Conservation (phyloP, 92 coral and sea anemone genomes). For the Meandrina meandrites region DNA sequence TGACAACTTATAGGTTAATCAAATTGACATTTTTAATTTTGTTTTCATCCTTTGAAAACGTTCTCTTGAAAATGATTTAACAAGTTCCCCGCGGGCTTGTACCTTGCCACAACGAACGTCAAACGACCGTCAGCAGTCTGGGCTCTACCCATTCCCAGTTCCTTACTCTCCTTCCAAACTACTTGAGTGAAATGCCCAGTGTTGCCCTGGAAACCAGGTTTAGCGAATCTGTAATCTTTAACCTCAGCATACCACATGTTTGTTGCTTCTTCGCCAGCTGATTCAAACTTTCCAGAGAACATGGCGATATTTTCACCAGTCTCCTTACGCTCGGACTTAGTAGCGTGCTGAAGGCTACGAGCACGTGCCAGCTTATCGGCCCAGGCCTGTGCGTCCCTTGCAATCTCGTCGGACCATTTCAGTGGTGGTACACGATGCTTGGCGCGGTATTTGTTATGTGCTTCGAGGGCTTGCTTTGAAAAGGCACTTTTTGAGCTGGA, state of each 20-base stretch:
- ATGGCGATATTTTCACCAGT: slow-evolving; percentile 92
- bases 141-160: slow-evolving; percentile 90
- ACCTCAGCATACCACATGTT: slow-evolving; percentile 85
- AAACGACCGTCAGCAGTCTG: slow-evolving; percentile 72
- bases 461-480: slow-evolving; percentile 71
- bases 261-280: slow-evolving; percentile 87
- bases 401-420: slow-evolving; percentile 90
- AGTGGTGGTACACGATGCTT: slow-evolving; percentile 77
- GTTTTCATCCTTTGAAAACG: slow-evolving; percentile 54
- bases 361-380: slow-evolving; percentile 89
- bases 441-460: slow-evolving; percentile 86
- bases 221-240: slow-evolving; percentile 74
- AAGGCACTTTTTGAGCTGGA: slow-evolving; percentile 29
- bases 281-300: slow-evolving; percentile 79
- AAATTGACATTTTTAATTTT: background rate
- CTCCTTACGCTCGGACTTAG: slow-evolving; percentile 66
- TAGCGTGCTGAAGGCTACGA: slow-evolving; percentile 70
- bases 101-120: slow-evolving; percentile 86
- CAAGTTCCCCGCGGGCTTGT: slow-evolving; percentile 88
- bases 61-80: slow-evolving; percentile 65
- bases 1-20: background rate
- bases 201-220: slow-evolving; percentile 80
- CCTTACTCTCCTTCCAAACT: slow-evolving; percentile 87
- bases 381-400: slow-evolving; percentile 91
- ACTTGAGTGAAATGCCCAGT: slow-evolving; percentile 96